Evolutionary conservation across 2,113 vertebrate species (phyloP), one percentile per base, ranked within the genome.

Genomic region (Lepisosteus osseus): DNA sequence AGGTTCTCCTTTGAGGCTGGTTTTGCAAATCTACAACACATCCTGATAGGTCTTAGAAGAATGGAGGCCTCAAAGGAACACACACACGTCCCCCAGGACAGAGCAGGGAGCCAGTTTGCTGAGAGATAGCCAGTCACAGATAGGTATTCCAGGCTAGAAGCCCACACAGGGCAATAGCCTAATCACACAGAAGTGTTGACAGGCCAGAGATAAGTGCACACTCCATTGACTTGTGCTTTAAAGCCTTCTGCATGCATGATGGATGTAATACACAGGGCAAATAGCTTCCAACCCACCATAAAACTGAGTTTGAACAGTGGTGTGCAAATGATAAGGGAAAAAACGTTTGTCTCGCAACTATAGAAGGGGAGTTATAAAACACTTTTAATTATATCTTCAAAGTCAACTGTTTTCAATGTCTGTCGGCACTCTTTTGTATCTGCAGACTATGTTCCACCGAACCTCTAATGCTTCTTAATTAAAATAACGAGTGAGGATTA

Each of bases 1-100:
- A 73, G 29, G 42, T 47, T 7, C 55, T 41, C 64, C 14, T 14
- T 51, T 3, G 70, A 57, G 57, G 45, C 15, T 45, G 61, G 72
- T 57, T 64, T 63, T 69, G 43, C 57, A 74, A 68, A 74, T 51
- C 47, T 51, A 9, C 5, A 51, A 51, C 47, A 51, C 72, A 68
- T 13, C 44, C 67, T n/a, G 54, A 51, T 51, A 51, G 5, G 9
- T 51, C 47, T 51, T 51, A 6, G 5, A 9, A 51, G 47, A 51
- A 65, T 41, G 4, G 65, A 55, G 1, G 13, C 56, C 41, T 67
- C 65, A 73, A 68, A 61, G 44, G 65, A 54, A 51, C 47, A 51
- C 13, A 51, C 13, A 14, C 8, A 4, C n/a, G 54, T 3, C n/a
- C 3, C 7, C 13, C 29, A 13, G n/a, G 55, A 17, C 15, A 13